Conservation (phyloP, 2,113 vertebrate genomes). For the Scartelaos histophorus region DNA sequence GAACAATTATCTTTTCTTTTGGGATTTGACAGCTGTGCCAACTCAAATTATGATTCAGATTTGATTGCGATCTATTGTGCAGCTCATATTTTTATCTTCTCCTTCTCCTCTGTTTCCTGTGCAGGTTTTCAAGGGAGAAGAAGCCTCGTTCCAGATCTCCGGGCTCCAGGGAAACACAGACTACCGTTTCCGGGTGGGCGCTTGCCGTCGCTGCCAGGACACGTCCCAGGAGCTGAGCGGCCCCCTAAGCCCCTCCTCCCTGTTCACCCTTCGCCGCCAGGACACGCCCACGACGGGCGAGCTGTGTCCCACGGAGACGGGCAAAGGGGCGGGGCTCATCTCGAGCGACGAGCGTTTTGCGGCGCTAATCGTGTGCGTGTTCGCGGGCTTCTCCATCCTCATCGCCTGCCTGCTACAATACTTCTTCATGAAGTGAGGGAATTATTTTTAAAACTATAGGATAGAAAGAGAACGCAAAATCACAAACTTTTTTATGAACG, state of each 20-base stretch:
- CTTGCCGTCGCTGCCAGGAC: conserved; percentile 90
- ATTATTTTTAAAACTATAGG: conserved; percentile 51
- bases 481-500: conserved; percentile 61
- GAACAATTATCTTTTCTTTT: no score
- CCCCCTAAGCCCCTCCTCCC: conserved; percentile 91
- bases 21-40: no score
- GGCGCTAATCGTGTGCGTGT: conserved; percentile 89
- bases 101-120: not conserved
- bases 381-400: conserved; percentile 89
- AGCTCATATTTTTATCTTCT: not conserved
- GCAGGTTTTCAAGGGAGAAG: conserved; percentile 97
- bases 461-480: conserved; percentile 72
- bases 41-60: no score
- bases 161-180: conserved; percentile 94
- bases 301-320: conserved; percentile 64
- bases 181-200: conserved; percentile 95
- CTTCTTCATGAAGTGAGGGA: conserved; percentile 96
- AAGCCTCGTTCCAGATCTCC: conserved; percentile 88
- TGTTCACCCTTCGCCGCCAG: conserved; percentile 83
- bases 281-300: conserved; percentile 79
- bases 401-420: conserved; percentile 98
- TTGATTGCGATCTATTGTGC: no score
- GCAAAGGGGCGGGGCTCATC: conserved; percentile 82
- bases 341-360: conserved; percentile 95
- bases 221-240: conserved; percentile 92